phyloP scores from a whole-genome alignment of 1,140 invertebrate genomes.

The Drosophila pruinosa region DNA sequence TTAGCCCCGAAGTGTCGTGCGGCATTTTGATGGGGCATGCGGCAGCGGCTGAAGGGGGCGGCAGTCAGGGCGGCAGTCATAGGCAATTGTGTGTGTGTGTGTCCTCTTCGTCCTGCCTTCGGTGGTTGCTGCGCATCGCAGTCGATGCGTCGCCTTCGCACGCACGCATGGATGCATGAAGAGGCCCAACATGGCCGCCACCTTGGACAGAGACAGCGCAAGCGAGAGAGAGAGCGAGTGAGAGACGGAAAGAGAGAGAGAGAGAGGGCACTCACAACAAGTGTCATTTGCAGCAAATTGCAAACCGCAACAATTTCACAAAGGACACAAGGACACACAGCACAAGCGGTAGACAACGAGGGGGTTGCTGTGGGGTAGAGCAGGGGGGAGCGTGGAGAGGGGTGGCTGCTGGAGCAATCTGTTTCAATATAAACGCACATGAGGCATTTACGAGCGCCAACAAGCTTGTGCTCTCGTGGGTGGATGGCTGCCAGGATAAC shows the following conservation, averaged over 20 bases:
- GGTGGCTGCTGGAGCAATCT: conserved; percentile 74
- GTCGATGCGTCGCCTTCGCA: conserved; percentile 42
- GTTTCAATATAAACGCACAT: conserved; percentile 83
- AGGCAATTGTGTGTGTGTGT: conserved; percentile 41
- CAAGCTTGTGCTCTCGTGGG: conserved; percentile 48
- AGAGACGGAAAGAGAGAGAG: not conserved
- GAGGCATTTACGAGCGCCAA: conserved; percentile 76
- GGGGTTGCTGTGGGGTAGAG: not conserved
- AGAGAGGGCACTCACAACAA: conserved; percentile 36
- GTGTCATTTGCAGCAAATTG: conserved; percentile 82
- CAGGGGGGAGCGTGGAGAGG: not conserved
- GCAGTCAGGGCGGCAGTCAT: not conserved
- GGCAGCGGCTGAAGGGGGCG: not conserved
- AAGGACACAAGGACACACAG: conserved; percentile 63
- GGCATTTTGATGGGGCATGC: conserved; percentile 42
- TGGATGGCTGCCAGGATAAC: conserved; percentile 2
- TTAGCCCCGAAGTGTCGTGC: conserved; percentile 76
- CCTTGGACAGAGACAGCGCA: conserved; percentile 27
- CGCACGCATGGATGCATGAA: conserved; percentile 54
- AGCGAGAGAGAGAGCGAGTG: not conserved
- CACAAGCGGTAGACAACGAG: conserved; percentile 3
- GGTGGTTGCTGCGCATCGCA: conserved; percentile 69
- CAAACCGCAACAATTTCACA: conserved; percentile 82
- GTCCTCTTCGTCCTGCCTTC: conserved; percentile 7
- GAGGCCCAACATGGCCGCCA: conserved; percentile 58